phyloP scores from a whole-genome alignment of 1,140 invertebrate genomes.

The Epicauta chinensis region DNA sequence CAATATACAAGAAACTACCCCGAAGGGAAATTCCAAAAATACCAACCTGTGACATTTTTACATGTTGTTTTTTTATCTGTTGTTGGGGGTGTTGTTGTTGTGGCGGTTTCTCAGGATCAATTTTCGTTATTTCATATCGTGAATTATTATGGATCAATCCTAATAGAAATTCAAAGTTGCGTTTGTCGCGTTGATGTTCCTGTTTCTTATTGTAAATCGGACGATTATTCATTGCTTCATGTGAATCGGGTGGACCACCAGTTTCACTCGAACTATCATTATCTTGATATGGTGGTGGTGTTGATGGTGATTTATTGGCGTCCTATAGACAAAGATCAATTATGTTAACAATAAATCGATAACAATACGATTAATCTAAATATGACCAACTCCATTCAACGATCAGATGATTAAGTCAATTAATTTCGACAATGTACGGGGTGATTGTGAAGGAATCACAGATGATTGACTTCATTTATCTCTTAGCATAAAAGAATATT shows the following conservation, averaged over 20 bases:
- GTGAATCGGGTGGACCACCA: conserved; percentile 36
- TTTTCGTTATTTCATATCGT: conserved; percentile 34
- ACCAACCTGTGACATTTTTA: not conserved
- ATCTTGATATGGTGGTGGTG: not conserved
- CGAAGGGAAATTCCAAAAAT: too few relatives aligned
- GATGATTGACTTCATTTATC: too few relatives aligned
- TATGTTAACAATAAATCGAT: too few relatives aligned
- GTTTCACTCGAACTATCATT: conserved; percentile 5
- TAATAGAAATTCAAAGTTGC: conserved; percentile 40
- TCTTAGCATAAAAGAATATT: too few relatives aligned
- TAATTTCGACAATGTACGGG: too few relatives aligned
- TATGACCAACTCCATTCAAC: too few relatives aligned
- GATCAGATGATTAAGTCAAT: too few relatives aligned
- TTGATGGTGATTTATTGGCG: not conserved
- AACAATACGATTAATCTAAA: too few relatives aligned
- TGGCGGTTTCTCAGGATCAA: conserved; percentile 5
- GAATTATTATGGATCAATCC: conserved; percentile 40
- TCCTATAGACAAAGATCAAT: too few relatives aligned
- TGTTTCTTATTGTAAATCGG: conserved; percentile 22
- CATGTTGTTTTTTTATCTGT: not conserved
- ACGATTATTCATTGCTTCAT: conserved; percentile 41
- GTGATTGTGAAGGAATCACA: too few relatives aligned
- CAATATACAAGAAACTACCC: too few relatives aligned
- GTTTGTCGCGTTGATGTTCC: conserved; percentile 27
- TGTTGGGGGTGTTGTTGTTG: too few relatives aligned